Evolutionary conservation across 2,888 invertebrate genomes (phyloP).

Genomic region (Hyalella azteca): DNA sequence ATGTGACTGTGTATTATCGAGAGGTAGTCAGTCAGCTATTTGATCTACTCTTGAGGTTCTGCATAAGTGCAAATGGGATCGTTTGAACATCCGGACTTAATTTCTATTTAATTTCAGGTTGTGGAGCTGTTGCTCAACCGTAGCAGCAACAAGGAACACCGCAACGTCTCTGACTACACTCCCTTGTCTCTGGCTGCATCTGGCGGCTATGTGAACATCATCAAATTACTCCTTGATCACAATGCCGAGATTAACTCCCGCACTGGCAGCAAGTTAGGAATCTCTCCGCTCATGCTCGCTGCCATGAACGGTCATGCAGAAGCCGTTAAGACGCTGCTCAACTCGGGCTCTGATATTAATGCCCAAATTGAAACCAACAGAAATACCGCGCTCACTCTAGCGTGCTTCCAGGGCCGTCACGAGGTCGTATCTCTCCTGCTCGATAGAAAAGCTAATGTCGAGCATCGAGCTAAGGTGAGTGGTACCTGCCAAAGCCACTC

Average conservation of each 20-base stretch:
- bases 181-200: slow-evolving; percentile 98
- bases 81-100: too few relatives aligned
- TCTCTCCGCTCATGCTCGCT: slow-evolving; percentile 97
- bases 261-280: slow-evolving; percentile 95
- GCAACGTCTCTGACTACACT: slow-evolving; percentile 98
- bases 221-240: slow-evolving; percentile 87
- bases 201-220: slow-evolving; percentile 98
- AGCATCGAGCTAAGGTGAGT: slow-evolving; percentile 90
- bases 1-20: too few relatives aligned
- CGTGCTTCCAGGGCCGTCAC: slow-evolving; percentile 98
- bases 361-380: slow-evolving; percentile 99
- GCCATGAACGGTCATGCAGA: slow-evolving; percentile 96
- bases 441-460: slow-evolving; percentile 96
- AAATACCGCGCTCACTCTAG: slow-evolving; percentile 96
- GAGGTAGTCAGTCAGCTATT: too few relatives aligned
- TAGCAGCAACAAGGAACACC: slow-evolving; percentile 95
- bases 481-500: too few relatives aligned
- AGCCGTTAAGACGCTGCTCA: slow-evolving; percentile 75
- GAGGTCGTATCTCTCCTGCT: slow-evolving; percentile 96
- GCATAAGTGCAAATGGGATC: too few relatives aligned
- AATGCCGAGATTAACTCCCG: slow-evolving; percentile 99
- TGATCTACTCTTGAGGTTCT: too few relatives aligned
- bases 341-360: slow-evolving; percentile 99
- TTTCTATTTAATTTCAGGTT: too few relatives aligned
- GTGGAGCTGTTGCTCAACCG: slow-evolving; percentile 63